Conservation (phyloP, 2,113 vertebrate genomes). For the Caranx melampygus region DNA sequence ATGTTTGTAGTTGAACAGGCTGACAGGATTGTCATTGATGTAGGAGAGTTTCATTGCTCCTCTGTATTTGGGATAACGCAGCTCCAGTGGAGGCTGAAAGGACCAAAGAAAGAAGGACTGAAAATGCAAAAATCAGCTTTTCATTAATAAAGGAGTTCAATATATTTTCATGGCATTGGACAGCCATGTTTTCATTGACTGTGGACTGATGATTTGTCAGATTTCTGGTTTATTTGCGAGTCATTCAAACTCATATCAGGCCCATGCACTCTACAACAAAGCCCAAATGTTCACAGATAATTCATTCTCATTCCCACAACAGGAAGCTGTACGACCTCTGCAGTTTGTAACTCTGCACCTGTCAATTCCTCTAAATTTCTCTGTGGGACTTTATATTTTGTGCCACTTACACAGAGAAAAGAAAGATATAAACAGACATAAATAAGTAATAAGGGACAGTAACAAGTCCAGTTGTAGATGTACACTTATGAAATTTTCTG, state of each 20-base stretch:
- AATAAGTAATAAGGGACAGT: neutral
- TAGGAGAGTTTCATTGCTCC: conserved; percentile 89
- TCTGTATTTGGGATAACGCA: conserved; percentile 83
- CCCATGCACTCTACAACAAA: neutral
- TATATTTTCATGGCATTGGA: too few species aligned
- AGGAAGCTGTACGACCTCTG: too few species aligned
- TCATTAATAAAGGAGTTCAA: conserved; percentile 2
- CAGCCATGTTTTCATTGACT: neutral
- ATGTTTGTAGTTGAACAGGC: conserved; percentile 89
- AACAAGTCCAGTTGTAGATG: too few species aligned
- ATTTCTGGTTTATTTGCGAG: neutral
- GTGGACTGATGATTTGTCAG: neutral
- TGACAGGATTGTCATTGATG: conserved; percentile 86
- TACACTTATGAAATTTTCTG: too few species aligned
- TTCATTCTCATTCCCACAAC: too few species aligned
- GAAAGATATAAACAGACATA: neutral
- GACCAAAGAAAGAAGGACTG: neutral
- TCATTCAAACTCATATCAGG: neutral
- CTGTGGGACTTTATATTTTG: neutral
- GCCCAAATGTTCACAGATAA: too few species aligned
- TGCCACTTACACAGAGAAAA: neutral
- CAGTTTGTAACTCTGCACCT: too few species aligned
- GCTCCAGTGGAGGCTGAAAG: conserved; percentile 83
- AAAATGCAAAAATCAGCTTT: neutral
- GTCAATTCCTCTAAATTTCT: conserved; percentile 2